Conservation (phyloP, 2,888 invertebrate species). For the Erynnis tages region DNA sequence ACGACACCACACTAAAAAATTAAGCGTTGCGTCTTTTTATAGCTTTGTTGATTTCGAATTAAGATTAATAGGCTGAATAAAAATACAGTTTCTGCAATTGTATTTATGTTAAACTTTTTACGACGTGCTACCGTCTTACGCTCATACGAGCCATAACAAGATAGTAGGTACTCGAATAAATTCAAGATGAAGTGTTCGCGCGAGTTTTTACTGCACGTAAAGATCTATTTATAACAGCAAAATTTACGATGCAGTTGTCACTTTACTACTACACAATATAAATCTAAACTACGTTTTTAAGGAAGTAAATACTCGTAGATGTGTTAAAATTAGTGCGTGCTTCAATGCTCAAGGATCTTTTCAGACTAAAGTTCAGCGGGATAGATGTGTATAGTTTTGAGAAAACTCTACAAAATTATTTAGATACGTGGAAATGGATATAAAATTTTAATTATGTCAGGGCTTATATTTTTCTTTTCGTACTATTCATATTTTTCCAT, state of each 20-base stretch:
- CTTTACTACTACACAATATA: background rate
- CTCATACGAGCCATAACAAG: background rate
- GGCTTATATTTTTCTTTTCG: too few relatives aligned
- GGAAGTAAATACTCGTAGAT: background rate
- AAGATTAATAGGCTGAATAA: constrained; percentile 1
- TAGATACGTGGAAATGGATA: too few relatives aligned
- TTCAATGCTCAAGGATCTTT: too few relatives aligned
- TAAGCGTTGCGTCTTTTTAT: background rate
- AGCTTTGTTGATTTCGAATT: background rate
- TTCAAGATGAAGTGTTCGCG: background rate
- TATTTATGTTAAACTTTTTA: constrained; percentile 10
- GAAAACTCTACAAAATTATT: too few relatives aligned
- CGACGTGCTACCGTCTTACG: constrained; percentile 4
- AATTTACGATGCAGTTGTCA: background rate
- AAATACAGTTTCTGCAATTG: background rate
- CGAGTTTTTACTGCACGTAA: background rate
- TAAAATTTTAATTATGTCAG: too few relatives aligned
- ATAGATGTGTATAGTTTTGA: too few relatives aligned
- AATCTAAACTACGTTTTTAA: background rate
- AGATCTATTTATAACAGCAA: background rate
- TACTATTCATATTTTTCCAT: too few relatives aligned
- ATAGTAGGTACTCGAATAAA: background rate
- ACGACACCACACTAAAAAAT: background rate
- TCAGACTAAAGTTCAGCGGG: too few relatives aligned
- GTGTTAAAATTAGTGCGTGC: too few relatives aligned